A percentile compares a stretch with the other conserved stretches of the same genome.
Conservation (phyloP, 2,888 invertebrate genomes). For the Lepas anatifera region DNA sequence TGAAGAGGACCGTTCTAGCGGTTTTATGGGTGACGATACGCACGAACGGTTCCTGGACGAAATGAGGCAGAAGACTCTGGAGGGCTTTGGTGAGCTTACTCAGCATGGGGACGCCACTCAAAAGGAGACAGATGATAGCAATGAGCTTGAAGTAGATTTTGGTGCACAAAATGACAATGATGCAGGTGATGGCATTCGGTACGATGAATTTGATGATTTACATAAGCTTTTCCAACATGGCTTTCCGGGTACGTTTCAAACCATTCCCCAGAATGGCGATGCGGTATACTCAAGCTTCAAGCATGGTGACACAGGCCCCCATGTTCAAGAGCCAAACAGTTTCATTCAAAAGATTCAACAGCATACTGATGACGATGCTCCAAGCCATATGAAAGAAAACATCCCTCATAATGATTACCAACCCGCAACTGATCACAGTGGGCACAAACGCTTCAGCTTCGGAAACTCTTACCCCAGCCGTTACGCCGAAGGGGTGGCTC, state of each 20-base stretch:
- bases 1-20: not conserved
- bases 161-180: not conserved
- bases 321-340: no score
- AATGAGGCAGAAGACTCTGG: not conserved
- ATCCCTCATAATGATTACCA: not conserved
- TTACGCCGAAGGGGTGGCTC: not conserved
- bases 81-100: not conserved
- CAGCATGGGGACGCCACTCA: no score
- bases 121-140: not conserved
- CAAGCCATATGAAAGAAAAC: not conserved
- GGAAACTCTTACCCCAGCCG: not conserved
- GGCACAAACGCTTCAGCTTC: not conserved
- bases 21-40: not conserved
- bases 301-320: no score
- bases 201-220: not conserved
- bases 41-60: not conserved
- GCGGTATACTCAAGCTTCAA: no score
- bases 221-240: not conserved
- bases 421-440: not conserved
- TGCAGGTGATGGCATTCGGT: not conserved
- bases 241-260: no score
- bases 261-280: no score
- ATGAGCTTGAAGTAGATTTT: not conserved
- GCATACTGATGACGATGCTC: not conserved
- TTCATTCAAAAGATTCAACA: not conserved